phyloP scores from a whole-genome alignment of 2,888 invertebrate genomes.

The Prosopocoilus inquinatus region DNA sequence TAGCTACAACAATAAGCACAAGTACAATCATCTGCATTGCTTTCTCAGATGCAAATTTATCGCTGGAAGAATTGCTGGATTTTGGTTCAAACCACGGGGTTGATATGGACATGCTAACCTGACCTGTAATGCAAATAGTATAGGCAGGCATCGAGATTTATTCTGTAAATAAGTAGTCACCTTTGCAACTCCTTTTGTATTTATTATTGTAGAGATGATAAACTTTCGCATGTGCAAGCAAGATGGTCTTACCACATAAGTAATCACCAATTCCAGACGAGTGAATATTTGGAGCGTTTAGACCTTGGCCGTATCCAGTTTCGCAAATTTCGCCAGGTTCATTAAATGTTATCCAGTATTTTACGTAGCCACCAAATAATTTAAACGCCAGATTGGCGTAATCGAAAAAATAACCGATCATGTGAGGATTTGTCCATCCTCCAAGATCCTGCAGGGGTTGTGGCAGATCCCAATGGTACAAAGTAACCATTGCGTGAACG shows the following conservation, averaged over 20 bases:
- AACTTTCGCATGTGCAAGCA: slow-evolving; percentile 64
- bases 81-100: slow-evolving; percentile 53
- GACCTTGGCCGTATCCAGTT: slow-evolving; percentile 41
- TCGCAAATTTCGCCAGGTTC: slow-evolving; percentile 48
- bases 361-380: slow-evolving; percentile 44
- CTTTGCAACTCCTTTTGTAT: slow-evolving; percentile 45
- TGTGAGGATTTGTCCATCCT: slow-evolving; percentile 59
- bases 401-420: slow-evolving; percentile 60
- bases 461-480: slow-evolving; percentile 68
- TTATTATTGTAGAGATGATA: slow-evolving; percentile 59
- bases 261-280: slow-evolving; percentile 61
- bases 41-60: slow-evolving; percentile 55
- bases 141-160: slow-evolving; percentile 63
- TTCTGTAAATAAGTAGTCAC: slow-evolving; percentile 39
- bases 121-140: slow-evolving; percentile 57
- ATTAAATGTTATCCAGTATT: slow-evolving; percentile 58
- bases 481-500: slow-evolving; percentile 60
- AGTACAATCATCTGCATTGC: slow-evolving; percentile 57
- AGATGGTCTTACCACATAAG: slow-evolving; percentile 60
- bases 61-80: slow-evolving; percentile 43
- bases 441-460: slow-evolving; percentile 59
- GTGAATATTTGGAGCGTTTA: slow-evolving; percentile 52
- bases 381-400: slow-evolving; percentile 56
- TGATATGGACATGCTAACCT: slow-evolving; percentile 59
- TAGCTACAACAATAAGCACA: slow-evolving; percentile 17